Evolutionary conservation across 1,140 invertebrate genomes (phyloP).

Genomic region (Drepana arcuata): DNA sequence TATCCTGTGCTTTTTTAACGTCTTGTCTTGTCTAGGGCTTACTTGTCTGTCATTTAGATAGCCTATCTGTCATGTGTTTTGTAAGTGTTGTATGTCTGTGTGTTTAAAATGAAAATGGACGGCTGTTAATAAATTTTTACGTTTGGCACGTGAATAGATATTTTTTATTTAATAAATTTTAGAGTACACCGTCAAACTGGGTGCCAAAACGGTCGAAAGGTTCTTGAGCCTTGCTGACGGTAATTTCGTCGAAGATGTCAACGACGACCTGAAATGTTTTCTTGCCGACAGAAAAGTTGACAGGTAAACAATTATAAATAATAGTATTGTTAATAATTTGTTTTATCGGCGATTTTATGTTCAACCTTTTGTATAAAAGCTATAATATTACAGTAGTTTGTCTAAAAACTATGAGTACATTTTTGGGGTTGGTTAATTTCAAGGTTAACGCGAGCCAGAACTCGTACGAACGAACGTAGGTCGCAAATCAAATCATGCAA

Average conservation of each 20-base stretch:
- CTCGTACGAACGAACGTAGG: constrained; percentile 32
- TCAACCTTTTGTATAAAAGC: no score
- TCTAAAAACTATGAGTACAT: no score
- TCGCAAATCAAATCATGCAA: constrained; percentile 37
- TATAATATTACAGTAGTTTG: constrained; percentile 1
- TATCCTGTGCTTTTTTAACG: no score
- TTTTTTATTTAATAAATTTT: constrained; percentile 41
- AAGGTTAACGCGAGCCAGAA: constrained; percentile 50
- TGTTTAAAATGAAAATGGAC: constrained; percentile 58
- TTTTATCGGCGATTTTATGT: no score
- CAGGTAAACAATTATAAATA: constrained; percentile 68
- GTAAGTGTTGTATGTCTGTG: constrained; percentile 11
- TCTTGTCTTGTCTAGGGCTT: no score
- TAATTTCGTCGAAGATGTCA: constrained; percentile 66
- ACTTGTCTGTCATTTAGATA: no score
- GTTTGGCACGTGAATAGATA: constrained; percentile 44
- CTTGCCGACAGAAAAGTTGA: constrained; percentile 55
- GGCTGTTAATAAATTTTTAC: constrained; percentile 44
- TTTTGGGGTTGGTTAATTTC: constrained; percentile 25
- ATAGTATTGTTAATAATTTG: no score
- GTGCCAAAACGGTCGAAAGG: constrained; percentile 66
- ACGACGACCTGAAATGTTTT: constrained; percentile 67
- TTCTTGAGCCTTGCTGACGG: constrained; percentile 61
- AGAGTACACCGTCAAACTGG: constrained; percentile 60
- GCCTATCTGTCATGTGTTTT: no score